Conservation (phyloP, 2,797 vertebrate species). For the Mormyrus proboscirostris region DNA sequence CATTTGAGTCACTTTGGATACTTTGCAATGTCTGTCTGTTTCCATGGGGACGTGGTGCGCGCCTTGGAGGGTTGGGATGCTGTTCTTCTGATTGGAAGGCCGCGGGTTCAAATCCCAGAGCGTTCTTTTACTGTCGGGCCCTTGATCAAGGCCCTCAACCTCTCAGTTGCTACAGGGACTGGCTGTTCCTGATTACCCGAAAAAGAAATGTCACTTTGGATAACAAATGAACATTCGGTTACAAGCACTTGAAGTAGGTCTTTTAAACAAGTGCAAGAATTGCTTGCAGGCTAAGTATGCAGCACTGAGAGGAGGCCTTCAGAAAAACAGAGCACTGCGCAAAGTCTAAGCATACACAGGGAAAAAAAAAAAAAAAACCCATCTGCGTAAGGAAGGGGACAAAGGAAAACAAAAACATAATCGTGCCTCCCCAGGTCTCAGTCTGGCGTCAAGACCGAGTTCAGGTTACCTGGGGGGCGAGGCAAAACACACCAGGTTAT, state of each 20-base stretch:
- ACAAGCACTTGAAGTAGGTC: neutral
- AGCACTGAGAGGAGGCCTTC: neutral
- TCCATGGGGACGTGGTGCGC: neutral
- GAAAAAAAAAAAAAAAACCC: neutral
- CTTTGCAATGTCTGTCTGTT: slow-evolving; percentile 1
- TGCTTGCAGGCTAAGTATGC: neutral
- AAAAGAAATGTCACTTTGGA: neutral
- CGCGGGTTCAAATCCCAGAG: neutral
- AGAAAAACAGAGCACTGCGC: neutral
- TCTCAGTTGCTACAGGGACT: neutral
- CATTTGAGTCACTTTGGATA: neutral
- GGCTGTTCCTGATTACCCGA: neutral
- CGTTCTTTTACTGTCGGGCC: neutral
- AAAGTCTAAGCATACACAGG: neutral
- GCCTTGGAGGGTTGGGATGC: neutral
- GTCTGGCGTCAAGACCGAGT: neutral
- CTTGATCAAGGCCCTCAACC: neutral
- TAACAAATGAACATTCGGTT: neutral
- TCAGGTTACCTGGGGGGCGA: neutral
- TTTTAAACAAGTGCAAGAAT: slow-evolving; percentile 2
- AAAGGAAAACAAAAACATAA: neutral
- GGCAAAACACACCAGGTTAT: neutral
- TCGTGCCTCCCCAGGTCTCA: neutral
- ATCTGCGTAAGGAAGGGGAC: neutral
- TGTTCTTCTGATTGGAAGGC: neutral